These are phyloP conservation scores for Pelecanoides urinatrix DNA, from an alignment of 2,113 vertebrate species.

Conservation along the genomic window DNA sequence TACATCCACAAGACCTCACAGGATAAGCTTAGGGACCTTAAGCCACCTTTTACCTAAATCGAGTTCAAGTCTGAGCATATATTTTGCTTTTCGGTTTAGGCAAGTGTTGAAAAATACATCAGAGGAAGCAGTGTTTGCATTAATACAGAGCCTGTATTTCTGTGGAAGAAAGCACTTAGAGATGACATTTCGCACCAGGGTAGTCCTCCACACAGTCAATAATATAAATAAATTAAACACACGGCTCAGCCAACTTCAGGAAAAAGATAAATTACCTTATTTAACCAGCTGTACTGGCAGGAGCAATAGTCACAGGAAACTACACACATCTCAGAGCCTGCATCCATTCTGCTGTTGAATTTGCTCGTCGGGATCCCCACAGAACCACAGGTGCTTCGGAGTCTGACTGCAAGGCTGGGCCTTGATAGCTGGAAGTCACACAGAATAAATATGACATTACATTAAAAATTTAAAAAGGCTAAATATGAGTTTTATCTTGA, in stretches of 20 bases:
- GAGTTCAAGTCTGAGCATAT: background rate
- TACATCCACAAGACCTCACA: background rate
- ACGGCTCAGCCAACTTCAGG: background rate
- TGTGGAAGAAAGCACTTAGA: background rate
- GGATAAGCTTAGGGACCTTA: background rate
- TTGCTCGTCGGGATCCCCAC: background rate
- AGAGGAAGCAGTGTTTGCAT: background rate
- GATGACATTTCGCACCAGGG: background rate
- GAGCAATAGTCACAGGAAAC: background rate
- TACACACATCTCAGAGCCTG: background rate
- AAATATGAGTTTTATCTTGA: background rate
- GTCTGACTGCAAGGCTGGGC: background rate
- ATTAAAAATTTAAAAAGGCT: background rate
- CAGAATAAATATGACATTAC: background rate
- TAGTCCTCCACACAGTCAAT: background rate
- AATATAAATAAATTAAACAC: slow-evolving; percentile 41
- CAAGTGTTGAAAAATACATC: background rate
- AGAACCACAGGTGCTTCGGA: background rate
- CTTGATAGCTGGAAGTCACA: background rate
- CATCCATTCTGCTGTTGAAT: background rate
- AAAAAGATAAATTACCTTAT: slow-evolving; percentile 23
- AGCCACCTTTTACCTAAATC: background rate
- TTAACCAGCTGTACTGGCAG: background rate
- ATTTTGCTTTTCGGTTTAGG: background rate
- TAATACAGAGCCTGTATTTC: background rate